phyloP scores from a whole-genome alignment of 53 echinoderm and acorn worm genomes.

The Luidia sarsii region DNA sequence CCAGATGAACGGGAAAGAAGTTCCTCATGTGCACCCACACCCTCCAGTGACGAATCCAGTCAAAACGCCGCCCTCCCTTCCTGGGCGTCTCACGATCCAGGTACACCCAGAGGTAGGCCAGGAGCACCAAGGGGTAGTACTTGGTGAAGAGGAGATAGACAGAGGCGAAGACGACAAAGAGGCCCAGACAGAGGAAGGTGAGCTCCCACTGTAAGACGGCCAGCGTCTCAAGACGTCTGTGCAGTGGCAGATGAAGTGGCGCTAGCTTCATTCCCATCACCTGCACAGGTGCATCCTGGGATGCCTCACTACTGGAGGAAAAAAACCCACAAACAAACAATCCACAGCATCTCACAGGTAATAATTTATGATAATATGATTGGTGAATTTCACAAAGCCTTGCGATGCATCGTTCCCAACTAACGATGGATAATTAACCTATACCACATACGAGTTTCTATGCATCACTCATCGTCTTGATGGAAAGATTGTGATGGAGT shows the following conservation, averaged over 20 bases:
- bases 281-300: slow-evolving; percentile 28
- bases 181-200: slow-evolving; percentile 65
- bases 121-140: slow-evolving; percentile 69
- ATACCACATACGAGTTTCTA: too few relatives aligned
- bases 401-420: too few relatives aligned
- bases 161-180: slow-evolving; percentile 41
- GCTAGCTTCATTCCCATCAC: slow-evolving; percentile 78
- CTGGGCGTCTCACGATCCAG: slow-evolving; percentile 71
- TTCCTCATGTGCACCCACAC: slow-evolving; percentile 74
- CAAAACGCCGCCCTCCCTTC: slow-evolving; percentile 64
- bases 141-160: slow-evolving; percentile 60
- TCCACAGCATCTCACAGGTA: too few relatives aligned
- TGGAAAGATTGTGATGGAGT: too few relatives aligned
- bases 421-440: too few relatives aligned
- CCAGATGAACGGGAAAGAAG: slow-evolving; percentile 80
- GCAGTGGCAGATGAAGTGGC: slow-evolving; percentile 78
- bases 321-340: too few relatives aligned
- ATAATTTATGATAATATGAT: too few relatives aligned
- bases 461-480: too few relatives aligned
- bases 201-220: slow-evolving; percentile 83
- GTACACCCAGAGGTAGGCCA: slow-evolving; percentile 66
- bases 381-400: too few relatives aligned
- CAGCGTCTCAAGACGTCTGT: slow-evolving; percentile 84
- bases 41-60: slow-evolving; percentile 57
- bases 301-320: neutral